phyloP scores from a whole-genome alignment of 2,888 invertebrate genomes.

The Muschampia plurimacula region DNA sequence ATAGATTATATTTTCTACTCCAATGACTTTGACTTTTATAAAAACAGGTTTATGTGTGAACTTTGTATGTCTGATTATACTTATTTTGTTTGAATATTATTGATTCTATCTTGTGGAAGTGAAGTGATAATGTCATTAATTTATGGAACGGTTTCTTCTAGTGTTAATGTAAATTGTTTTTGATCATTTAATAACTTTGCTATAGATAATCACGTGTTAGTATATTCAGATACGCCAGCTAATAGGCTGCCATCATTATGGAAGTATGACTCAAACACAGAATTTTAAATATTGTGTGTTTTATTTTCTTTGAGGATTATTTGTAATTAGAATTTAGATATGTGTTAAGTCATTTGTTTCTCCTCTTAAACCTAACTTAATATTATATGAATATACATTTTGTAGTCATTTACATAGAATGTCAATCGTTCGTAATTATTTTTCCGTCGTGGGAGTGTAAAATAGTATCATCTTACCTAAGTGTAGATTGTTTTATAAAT shows the following conservation, averaged over 20 bases:
- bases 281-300: no score
- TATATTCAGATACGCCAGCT: slow-evolving; percentile 1
- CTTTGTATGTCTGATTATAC: not conserved
- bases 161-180: not conserved
- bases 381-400: no score
- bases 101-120: not conserved
- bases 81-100: not conserved
- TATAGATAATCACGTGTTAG: slow-evolving; percentile 1
- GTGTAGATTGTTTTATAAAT: not conserved
- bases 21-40: no score
- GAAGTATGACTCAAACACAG: no score
- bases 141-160: not conserved
- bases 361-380: no score
- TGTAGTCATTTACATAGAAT: not conserved
- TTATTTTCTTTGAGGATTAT: no score
- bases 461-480: not conserved
- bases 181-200: not conserved
- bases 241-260: not conserved
- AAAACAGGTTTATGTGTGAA: no score
- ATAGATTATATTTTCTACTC: no score
- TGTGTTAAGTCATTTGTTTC: no score
- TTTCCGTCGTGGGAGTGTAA: not conserved
- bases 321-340: no score
- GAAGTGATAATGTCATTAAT: not conserved
- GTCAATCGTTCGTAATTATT: not conserved